A percentile compares a stretch with the other conserved stretches of the same genome.
These are phyloP conservation scores for Pemphredon lugubris DNA, from an alignment of 2,888 invertebrate species.

Conservation along the genomic window DNA sequence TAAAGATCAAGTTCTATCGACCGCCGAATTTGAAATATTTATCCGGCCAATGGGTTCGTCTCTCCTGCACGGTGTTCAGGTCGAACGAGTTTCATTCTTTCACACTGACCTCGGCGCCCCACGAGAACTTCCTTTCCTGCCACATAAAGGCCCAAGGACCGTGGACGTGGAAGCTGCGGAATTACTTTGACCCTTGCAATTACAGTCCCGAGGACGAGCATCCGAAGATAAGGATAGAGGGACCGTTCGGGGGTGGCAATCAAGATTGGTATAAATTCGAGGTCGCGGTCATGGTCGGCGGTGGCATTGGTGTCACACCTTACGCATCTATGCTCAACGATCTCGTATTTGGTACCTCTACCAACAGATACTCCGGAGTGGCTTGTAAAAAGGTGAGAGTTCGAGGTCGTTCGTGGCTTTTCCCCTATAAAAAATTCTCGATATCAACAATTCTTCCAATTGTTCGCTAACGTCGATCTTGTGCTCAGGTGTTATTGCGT, in stretches of 20 bases:
- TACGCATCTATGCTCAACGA: constrained; percentile 98
- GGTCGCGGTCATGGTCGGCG: constrained; percentile 98
- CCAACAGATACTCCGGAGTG: constrained; percentile 97
- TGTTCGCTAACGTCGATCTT: too few relatives aligned
- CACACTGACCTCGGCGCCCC: constrained; percentile 97
- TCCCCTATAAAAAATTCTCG: too few relatives aligned
- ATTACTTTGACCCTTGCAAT: constrained; percentile 96
- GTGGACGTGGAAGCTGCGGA: constrained; percentile 98
- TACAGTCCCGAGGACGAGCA: constrained; percentile 91
- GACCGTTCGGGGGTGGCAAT: constrained; percentile 98
- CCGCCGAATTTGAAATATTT: constrained; percentile 97
- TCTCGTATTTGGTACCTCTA: constrained; percentile 97
- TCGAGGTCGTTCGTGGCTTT: too few relatives aligned
- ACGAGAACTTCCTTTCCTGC: constrained; percentile 96
- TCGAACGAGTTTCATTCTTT: constrained; percentile 97
- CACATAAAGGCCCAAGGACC: constrained; percentile 96
- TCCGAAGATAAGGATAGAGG: constrained; percentile 94
- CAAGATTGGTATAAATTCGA: constrained; percentile 99
- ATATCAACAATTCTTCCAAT: too few relatives aligned
- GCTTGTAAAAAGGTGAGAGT: constrained; percentile 93
- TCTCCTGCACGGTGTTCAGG: constrained; percentile 94
- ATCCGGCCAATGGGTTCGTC: constrained; percentile 96
- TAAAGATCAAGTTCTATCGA: constrained; percentile 96
- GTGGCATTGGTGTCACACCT: constrained; percentile 98
- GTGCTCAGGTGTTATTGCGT: too few relatives aligned